Percentiles rank a stretch among this genome's conserved stretches.
Evolutionary conservation across 2,113 vertebrate genomes (phyloP).

Genomic region (Pseudorectes ferrugineus): DNA sequence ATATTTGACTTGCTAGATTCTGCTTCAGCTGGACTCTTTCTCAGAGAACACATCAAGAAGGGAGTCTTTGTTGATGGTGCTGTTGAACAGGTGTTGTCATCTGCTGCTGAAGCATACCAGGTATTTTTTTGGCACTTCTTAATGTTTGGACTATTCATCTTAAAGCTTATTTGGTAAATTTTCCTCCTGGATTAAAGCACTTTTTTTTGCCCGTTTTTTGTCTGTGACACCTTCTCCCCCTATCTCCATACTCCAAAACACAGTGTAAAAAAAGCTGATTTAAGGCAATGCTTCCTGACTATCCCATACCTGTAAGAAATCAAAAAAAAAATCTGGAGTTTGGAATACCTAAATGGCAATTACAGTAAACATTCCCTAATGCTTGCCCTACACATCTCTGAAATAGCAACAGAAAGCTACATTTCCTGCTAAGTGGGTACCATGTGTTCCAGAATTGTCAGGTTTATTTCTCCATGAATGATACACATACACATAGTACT

Average conservation of each 20-base stretch:
- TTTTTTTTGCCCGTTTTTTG: neutral
- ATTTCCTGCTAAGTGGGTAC: neutral
- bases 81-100: constrained; percentile 87
- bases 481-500: neutral
- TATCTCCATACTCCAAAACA: neutral
- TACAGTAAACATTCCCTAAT: neutral
- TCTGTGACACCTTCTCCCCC: neutral
- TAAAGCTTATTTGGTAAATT: neutral
- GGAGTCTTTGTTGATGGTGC: constrained; percentile 94
- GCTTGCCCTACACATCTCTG: neutral
- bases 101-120: constrained; percentile 93
- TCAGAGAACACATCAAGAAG: constrained; percentile 96
- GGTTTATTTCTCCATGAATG: neutral
- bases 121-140: constrained; percentile 61
- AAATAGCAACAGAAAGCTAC: neutral
- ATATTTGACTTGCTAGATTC: constrained; percentile 94
- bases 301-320: neutral
- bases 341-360: neutral
- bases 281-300: neutral
- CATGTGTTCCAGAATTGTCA: neutral
- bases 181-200: neutral
- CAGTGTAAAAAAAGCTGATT: neutral
- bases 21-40: constrained; percentile 87
- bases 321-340: neutral
- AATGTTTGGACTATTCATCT: neutral